phyloP scores from a whole-genome alignment of 2,888 invertebrate species.

The Pterobdella sp. region DNA sequence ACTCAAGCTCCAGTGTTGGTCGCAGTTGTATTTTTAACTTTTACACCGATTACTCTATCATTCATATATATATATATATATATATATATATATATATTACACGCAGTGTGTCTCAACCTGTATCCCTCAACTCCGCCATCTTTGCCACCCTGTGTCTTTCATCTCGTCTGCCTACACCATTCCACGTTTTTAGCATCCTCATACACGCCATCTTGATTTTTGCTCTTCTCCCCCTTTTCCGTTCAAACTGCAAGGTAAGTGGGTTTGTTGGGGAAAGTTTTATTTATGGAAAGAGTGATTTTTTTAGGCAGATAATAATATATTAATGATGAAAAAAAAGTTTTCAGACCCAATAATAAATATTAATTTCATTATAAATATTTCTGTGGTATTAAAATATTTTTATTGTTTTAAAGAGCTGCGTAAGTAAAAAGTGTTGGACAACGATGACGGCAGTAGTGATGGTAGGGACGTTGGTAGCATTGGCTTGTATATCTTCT shows the following conservation, averaged over 20 bases:
- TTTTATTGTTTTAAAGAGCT: not conserved
- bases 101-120: slow-evolving; percentile 72
- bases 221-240: slow-evolving; percentile 75
- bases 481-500: slow-evolving; percentile 42
- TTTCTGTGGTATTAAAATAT: not conserved
- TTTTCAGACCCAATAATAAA: not conserved
- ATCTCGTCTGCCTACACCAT: slow-evolving; percentile 74
- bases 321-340: not conserved
- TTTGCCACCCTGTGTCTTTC: slow-evolving; percentile 91
- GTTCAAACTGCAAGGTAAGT: slow-evolving; percentile 58
- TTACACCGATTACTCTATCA: not conserved
- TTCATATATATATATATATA: not conserved
- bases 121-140: slow-evolving; percentile 87
- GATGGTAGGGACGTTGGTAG: slow-evolving; percentile 38
- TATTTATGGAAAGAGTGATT: not conserved
- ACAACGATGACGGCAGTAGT: slow-evolving; percentile 40
- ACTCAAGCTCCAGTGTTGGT: slow-evolving; percentile 64
- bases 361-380: not conserved
- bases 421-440: not conserved
- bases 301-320: not conserved
- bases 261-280: not conserved
- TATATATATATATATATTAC: not conserved
- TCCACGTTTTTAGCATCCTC: slow-evolving; percentile 73
- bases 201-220: slow-evolving; percentile 80
- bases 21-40: not conserved